Base-by-base conservation (phyloP, 2,797 vertebrate genomes). In the Rhinella marina region DNA sequence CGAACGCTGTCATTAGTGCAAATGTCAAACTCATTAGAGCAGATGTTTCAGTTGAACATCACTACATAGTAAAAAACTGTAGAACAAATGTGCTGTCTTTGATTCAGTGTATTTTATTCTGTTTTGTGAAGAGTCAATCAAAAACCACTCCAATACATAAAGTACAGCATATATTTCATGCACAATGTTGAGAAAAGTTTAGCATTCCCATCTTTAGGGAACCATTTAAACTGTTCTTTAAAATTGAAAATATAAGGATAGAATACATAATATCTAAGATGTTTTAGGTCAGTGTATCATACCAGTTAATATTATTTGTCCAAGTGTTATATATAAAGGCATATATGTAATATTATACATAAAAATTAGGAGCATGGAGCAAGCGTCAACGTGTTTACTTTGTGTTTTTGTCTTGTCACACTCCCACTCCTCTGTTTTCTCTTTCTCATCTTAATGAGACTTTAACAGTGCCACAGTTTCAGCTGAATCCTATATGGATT, bases 1-100 rank as follows among this genome's bases (percentile, higher is more conserved):
- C 89, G 61, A 90, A 92, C 88, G 87, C 73, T 91, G 87, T 90
- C 90, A 88, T 93, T 92, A 93, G 84, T 89, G 90, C 90, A 94
- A 93, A 94, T 91, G 92, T 94, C 92, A 93, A 91, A 90, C 92
- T 93, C 91, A 91, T 93, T 92, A 92, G 0, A 92, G 90, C 92
- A 93, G 91, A 92, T 91, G 90, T 92, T 94, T 93, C 88, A 88
- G 90, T 32, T 90, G 91, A 93, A 90, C 81, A 92, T 90, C 89
- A 87, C 89, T 90, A 91, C 87, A 87, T 32, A 88, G 90, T 91
- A 93, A 93, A 93, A 90, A 88, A n/a, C n/a, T 91, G 91, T 83
- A 90, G 79, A 91, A 91, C 88, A 89, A 91, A 91, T 66, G 90
- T 84, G 85, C 87, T 87, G 72, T 75, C 85, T 90, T 85, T 93